Evolutionary conservation across 2,113 vertebrate species (phyloP), one percentile per base, ranked within the genome.

Genomic region (Taurulus bubalis): DNA sequence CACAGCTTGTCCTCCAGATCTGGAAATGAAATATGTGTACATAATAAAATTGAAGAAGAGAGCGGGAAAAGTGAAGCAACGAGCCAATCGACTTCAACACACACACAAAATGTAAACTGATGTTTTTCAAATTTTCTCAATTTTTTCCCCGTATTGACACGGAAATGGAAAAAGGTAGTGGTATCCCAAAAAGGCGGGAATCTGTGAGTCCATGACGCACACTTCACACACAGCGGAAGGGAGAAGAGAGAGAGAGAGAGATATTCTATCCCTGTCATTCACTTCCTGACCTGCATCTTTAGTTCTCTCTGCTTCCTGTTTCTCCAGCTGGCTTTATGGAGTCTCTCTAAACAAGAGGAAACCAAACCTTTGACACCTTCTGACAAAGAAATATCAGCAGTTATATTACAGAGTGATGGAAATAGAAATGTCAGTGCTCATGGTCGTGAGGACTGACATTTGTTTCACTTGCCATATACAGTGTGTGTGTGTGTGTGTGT

Each of bases 391-490:
- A 16, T 59, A 75, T 32, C 76, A 75, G 71, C 66, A 53, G 73
- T 63, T 80, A 84, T 84, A 80, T 83, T 84, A 92, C 40, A 71
- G 59, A 80, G 67, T 72, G 82, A 89, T 86, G 87, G 86, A 71
- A 75, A 94, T 86, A 72, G 42, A 87, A 79, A 87, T 70, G 62
- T 89, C 59, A 73, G 65, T 82, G 82, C 83, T 91, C 47, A 36
- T 82, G 85, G 79, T 87, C 79, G 81, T 51, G 67, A 80, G 80
- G 65, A 85, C 78, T 76, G 53, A 79, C 68, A 76, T 81, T 77
- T 71, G 80, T 85, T 89, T 89, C 32, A 83, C 77, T 84, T 82
- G 79, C 77, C 80, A 90, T 85, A 80, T 84, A 78, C 80, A 83
- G 79, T 80, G 2, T 49, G 18, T 49, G 45, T 49, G 45, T 47